phyloP scores from a whole-genome alignment of 2,797 vertebrate species.

The Pogoniulus pusillus region DNA sequence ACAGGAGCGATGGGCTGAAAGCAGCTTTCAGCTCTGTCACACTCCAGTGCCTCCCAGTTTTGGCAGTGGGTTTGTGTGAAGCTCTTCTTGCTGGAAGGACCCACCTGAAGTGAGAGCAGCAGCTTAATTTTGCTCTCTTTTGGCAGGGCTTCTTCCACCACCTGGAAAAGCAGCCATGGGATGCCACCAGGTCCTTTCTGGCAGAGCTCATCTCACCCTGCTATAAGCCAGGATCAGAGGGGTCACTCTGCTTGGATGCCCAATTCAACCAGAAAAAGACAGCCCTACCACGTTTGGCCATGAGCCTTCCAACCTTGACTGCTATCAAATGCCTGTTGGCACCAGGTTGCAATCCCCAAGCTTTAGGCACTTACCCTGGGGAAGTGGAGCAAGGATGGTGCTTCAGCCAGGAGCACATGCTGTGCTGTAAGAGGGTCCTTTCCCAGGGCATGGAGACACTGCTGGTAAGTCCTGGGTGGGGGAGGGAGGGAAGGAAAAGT shows the following conservation, averaged over 20 bases:
- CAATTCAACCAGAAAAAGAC: background rate
- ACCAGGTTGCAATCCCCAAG: fast-evolving
- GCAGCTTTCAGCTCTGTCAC: fast-evolving
- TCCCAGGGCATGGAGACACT: background rate
- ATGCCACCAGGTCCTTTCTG: background rate
- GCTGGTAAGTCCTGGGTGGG: background rate
- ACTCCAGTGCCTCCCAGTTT: fast-evolving
- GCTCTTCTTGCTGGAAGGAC: background rate
- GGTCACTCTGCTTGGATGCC: background rate
- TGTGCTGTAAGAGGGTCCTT: fast-evolving
- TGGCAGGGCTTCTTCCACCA: background rate
- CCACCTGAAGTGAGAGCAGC: background rate
- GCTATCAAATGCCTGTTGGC: background rate
- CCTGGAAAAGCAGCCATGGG: background rate
- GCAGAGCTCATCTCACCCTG: background rate
- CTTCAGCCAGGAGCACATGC: background rate
- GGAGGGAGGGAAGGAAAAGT: background rate
- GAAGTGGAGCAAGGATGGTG: background rate
- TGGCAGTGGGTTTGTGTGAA: background rate
- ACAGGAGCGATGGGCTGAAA: background rate
- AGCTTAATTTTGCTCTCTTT: background rate
- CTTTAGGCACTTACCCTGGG: background rate
- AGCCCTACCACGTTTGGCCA: background rate
- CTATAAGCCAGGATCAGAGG: background rate
- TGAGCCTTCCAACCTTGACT: fast-evolving